Conservation (phyloP, 2,888 invertebrate genomes). For the Andrena flavipes region DNA sequence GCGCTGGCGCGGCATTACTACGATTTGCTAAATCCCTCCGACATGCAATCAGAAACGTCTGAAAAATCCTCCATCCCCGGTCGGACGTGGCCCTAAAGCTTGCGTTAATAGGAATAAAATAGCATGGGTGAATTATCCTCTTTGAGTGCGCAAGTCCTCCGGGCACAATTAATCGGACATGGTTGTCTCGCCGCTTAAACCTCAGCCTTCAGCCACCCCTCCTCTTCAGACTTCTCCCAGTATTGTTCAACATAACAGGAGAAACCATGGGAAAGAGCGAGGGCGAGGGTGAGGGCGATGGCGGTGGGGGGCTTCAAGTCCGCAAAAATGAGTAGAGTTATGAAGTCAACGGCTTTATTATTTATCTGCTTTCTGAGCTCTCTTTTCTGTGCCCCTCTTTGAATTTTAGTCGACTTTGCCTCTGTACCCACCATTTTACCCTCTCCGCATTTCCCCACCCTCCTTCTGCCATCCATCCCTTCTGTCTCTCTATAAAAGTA, state of each 20-base stretch:
- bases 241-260: conserved; percentile 65
- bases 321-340: conserved; percentile 57
- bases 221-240: conserved; percentile 53
- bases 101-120: conserved; percentile 71
- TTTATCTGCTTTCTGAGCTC: conserved; percentile 57
- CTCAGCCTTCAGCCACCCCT: conserved; percentile 34
- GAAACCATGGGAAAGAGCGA: conserved; percentile 1
- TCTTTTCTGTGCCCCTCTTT: conserved; percentile 35
- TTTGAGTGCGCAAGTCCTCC: conserved; percentile 72
- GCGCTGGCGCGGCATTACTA: conserved; percentile 28
- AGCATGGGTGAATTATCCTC: conserved; percentile 73
- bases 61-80: conserved; percentile 27
- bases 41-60: conserved; percentile 36
- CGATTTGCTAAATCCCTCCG: conserved; percentile 36
- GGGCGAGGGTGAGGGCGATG: background rate
- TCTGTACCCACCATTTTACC: background rate
- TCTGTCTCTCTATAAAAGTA: conserved; percentile 22
- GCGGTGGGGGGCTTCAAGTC: conserved; percentile 15
- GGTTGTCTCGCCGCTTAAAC: conserved; percentile 61
- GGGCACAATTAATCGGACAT: conserved; percentile 77
- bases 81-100: conserved; percentile 39
- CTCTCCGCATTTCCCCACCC: background rate
- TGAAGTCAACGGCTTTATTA: conserved; percentile 60
- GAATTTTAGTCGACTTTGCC: conserved; percentile 13
- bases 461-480: background rate